A percentile compares a stretch with the other conserved stretches of the same genome.
phyloP scores from a whole-genome alignment of 2,797 vertebrate genomes.

The Alosa sapidissima region DNA sequence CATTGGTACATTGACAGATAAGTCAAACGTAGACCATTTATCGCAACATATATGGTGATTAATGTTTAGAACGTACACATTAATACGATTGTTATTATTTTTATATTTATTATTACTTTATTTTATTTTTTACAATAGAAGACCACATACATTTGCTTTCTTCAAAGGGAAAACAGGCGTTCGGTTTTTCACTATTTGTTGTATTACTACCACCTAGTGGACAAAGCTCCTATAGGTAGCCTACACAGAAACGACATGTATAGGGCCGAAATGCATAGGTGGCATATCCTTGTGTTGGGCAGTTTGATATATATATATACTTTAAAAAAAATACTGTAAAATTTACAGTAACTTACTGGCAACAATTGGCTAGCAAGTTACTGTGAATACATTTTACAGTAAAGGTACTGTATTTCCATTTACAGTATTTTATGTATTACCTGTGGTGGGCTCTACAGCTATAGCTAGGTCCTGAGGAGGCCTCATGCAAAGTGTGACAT shows the following conservation, averaged over 20 bases:
- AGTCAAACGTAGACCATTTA: background rate
- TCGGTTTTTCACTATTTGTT: background rate
- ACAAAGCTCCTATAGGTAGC: background rate
- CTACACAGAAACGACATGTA: background rate
- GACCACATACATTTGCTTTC: background rate
- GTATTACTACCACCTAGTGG: conserved; percentile 1
- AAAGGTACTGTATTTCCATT: no score
- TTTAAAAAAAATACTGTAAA: no score
- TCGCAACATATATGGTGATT: background rate
- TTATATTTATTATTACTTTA: background rate
- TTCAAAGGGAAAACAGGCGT: background rate
- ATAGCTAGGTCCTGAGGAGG: no score
- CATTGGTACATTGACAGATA: background rate
- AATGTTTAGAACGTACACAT: background rate
- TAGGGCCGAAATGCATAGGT: no score
- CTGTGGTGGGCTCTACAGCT: no score
- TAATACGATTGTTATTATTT: background rate
- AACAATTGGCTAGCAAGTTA: no score
- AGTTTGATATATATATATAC: no score
- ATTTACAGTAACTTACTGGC: no score
- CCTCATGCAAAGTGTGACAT: no score
- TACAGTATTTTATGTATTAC: no score
- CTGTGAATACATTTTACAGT: no score
- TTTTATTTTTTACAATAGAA: background rate
- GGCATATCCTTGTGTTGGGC: no score